Conservation (phyloP, 2,888 invertebrate genomes). For the Electrophaes corylata region DNA sequence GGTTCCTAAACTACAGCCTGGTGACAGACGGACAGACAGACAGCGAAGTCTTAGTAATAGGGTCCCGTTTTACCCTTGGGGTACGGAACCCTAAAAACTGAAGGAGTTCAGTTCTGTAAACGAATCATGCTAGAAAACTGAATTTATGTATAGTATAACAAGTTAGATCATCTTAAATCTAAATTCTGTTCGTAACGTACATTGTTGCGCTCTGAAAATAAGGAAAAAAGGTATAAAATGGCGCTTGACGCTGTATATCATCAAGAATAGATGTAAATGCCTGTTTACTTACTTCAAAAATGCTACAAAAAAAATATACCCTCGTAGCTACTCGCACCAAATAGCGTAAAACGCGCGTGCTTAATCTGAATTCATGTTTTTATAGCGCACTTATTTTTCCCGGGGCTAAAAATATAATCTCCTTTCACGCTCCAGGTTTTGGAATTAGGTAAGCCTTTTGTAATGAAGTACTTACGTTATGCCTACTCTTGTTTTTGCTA, state of each 20-base stretch:
- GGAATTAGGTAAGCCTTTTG: slow-evolving; percentile 69
- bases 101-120: too few species aligned
- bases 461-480: slow-evolving; percentile 67
- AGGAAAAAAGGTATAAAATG: background rate
- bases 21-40: too few species aligned
- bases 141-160: too few species aligned
- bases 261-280: slow-evolving; percentile 1
- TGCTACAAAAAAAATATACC: slow-evolving; percentile 31
- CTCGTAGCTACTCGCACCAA: slow-evolving; percentile 29
- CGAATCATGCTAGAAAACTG: too few species aligned
- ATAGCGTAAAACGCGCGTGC: slow-evolving; percentile 43
- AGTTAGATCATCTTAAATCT: too few species aligned
- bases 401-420: slow-evolving; percentile 66
- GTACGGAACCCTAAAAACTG: too few species aligned
- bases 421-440: slow-evolving; percentile 62
- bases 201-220: too few species aligned
- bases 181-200: too few species aligned
- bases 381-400: slow-evolving; percentile 54
- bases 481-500: slow-evolving; percentile 60
- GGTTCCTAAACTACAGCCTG: too few species aligned
- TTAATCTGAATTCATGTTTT: slow-evolving; percentile 54
- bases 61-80: too few species aligned
- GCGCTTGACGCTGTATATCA: background rate
- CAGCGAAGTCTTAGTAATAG: too few species aligned
- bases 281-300: slow-evolving; percentile 26